phyloP scores from a whole-genome alignment of 2,797 vertebrate species.

The Hoplostethus mediterraneus region DNA sequence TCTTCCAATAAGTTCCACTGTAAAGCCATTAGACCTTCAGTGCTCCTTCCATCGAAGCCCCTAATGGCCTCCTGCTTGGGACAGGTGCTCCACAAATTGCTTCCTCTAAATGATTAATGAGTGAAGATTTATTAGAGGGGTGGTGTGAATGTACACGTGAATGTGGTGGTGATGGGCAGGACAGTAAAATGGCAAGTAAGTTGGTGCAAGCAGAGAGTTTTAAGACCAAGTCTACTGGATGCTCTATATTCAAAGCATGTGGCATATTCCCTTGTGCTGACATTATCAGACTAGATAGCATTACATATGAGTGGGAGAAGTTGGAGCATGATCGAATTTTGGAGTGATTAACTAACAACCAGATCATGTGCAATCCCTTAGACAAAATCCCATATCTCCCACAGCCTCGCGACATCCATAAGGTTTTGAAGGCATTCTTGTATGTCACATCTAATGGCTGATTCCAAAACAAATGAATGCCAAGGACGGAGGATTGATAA shows the following conservation, averaged over 20 bases:
- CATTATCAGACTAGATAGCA: not conserved
- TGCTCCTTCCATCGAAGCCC: conserved; percentile 75
- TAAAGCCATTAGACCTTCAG: conserved; percentile 79
- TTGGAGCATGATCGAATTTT: not conserved
- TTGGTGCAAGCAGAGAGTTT: conserved; percentile 2
- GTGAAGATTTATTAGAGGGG: conserved; percentile 71
- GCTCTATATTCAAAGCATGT: conserved; percentile 25
- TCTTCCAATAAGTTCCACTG: conserved; percentile 79
- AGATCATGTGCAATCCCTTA: not conserved
- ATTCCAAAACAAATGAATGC: too few species aligned
- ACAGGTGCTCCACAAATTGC: conserved; percentile 86
- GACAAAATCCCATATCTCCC: not conserved
- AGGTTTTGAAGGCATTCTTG: too few species aligned
- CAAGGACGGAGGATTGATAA: too few species aligned
- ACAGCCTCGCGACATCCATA: not conserved
- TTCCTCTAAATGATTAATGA: conserved; percentile 87
- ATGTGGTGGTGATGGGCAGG: conserved; percentile 6
- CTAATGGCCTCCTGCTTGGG: conserved; percentile 81
- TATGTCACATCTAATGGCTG: too few species aligned
- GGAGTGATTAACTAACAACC: conserved; percentile 3
- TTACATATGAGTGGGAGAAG: not conserved
- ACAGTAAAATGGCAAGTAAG: conserved; percentile 5
- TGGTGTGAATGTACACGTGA: conserved; percentile 30
- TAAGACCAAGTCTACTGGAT: conserved; percentile 6
- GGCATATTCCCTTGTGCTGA: not conserved